Percentiles rank a stretch among this genome's conserved stretches.
Conservation (phyloP, 2,888 invertebrate species). For the Euzetes globulus region DNA sequence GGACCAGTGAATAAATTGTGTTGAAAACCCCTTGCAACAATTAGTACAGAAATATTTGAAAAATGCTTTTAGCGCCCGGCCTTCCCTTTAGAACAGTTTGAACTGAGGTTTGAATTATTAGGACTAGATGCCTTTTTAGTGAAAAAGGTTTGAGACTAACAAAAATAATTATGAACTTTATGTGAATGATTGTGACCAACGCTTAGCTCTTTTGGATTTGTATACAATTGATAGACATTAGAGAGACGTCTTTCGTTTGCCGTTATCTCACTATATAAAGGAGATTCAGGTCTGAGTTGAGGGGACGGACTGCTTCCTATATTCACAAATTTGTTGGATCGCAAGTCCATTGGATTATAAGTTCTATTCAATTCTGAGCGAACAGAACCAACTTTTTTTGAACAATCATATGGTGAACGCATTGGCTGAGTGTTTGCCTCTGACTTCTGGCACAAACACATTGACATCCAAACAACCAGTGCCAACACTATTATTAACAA, state of each 20-base stretch:
- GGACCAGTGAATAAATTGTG: too few species aligned
- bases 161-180: neutral
- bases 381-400: neutral
- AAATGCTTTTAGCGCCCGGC: too few species aligned
- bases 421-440: neutral
- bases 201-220: neutral
- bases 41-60: too few species aligned
- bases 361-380: neutral
- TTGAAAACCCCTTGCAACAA: too few species aligned
- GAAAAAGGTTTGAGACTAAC: neutral
- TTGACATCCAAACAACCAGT: neutral
- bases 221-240: constrained; percentile 9
- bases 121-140: too few species aligned
- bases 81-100: too few species aligned
- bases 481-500: neutral
- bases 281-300: neutral
- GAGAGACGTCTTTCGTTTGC: neutral
- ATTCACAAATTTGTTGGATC: neutral
- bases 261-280: neutral
- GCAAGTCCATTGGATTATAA: neutral
- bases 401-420: neutral
- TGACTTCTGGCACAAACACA: constrained; percentile 1
- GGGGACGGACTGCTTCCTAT: neutral
- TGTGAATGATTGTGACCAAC: neutral
- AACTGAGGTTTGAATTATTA: too few species aligned